Base-by-base conservation (phyloP, 2,888 invertebrate species). In the Taphrorychus bicolor region DNA sequence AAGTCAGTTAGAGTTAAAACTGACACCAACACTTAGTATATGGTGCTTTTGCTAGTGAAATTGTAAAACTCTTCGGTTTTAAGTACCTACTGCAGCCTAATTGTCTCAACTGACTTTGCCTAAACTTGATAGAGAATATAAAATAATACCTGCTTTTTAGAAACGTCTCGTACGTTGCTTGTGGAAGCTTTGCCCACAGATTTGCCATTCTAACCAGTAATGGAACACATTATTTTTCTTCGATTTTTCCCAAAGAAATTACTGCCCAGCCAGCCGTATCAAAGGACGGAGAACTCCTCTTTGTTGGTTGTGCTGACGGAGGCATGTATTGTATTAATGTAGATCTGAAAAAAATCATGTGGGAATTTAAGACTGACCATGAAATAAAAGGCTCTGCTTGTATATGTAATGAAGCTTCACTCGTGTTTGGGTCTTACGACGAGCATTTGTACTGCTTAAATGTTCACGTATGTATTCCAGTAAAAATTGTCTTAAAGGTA, bases 261-360 rank as follows among this genome's bases (percentile, higher is more conserved):
- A 94, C 95, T 81, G 90, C 76, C 63, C 71, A 84, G 41, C 83
- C 85, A 7, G 81, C 81, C 70, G 65, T 83, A 18, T 83, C 84
- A 32, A 45, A 70, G 0, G 81, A 81, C 78, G 83, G 82, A 18
- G 74, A 79, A 32, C 80, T 74, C 73, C 87, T 91, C 0, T 84
- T 90, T 65, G 88, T 94, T 17, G 94, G 94, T 16, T 90, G 93
- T 68, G 91, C 93, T 79, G 89, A 94, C 81, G 89, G 91, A 3
- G 83, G 83, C 11, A 78, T 95, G 1, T 89, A 94, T 72, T 89
- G 89, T 72, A 83, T 94, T 68, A 77, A 85, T 52, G 77, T 87
- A 2, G 78, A 82, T 22, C 83, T 80, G 61, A 89, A 88, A 54
- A 72, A 79, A 32, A 84, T 88, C 54, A 66, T 83, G 42, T 93